Conservation (phyloP, 2,113 vertebrate genomes). For the Odontophorus gujanensis region DNA sequence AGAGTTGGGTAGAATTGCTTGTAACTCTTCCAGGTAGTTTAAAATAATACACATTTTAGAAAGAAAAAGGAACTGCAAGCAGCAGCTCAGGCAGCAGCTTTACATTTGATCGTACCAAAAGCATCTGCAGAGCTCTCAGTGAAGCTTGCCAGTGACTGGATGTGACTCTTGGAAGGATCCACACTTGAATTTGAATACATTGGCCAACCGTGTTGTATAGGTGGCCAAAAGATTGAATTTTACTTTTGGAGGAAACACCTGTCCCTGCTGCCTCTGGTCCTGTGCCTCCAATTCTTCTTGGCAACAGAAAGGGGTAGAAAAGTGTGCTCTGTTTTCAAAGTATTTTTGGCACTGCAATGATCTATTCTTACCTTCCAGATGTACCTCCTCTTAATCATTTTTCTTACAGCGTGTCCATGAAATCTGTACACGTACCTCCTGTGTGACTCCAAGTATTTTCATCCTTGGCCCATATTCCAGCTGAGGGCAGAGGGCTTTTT, state of each 20-base stretch:
- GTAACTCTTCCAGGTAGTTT: constrained; percentile 42
- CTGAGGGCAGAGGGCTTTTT: not conserved
- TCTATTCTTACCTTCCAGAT: constrained; percentile 49
- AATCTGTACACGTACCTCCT: not conserved
- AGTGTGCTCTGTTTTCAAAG: constrained; percentile 39
- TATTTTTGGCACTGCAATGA: constrained; percentile 1
- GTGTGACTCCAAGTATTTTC: not conserved
- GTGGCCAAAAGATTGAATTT: constrained; percentile 52
- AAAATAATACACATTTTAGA: not conserved
- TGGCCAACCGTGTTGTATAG: constrained; percentile 1
- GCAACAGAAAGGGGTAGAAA: constrained; percentile 17
- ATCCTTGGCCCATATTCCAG: not conserved
- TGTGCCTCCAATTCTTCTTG: not conserved
- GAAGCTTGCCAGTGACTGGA: constrained; percentile 21
- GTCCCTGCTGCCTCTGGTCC: constrained; percentile 36
- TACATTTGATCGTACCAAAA: not conserved
- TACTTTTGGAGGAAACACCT: constrained; percentile 67
- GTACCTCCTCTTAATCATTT: not conserved
- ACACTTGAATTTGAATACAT: not conserved
- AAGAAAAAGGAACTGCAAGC: not conserved
- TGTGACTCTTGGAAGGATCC: constrained; percentile 47
- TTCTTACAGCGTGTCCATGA: not conserved
- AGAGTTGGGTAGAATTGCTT: constrained; percentile 12
- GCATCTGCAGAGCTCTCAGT: not conserved
- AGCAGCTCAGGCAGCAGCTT: constrained; percentile 28